Evolutionary conservation across 2,888 invertebrate species (phyloP).

Genomic region (Odiellus spinosus): DNA sequence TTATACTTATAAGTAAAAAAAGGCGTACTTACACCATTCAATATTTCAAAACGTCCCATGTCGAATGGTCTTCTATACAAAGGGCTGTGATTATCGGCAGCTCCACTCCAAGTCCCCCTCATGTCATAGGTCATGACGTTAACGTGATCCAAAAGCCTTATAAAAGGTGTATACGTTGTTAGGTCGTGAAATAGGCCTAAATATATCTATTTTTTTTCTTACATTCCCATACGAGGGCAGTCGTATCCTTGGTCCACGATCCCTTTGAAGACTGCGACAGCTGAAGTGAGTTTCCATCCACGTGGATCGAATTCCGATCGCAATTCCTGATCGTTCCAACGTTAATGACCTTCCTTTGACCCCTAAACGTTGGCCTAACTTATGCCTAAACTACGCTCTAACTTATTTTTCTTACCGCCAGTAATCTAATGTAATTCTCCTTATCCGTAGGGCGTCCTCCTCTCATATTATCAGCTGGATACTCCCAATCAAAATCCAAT

Average conservation of each 20-base stretch:
- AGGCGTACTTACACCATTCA: slow-evolving; percentile 11
- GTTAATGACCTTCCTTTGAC: too few relatives aligned
- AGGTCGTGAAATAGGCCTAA: background rate
- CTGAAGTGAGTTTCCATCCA: too few relatives aligned
- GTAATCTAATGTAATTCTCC: slow-evolving; percentile 53
- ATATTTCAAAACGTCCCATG: slow-evolving; percentile 9
- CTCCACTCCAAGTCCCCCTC: slow-evolving; percentile 26
- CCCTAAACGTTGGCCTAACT: too few relatives aligned
- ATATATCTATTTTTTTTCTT: background rate
- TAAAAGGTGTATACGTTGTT: too few relatives aligned
- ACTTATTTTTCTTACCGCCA: slow-evolving; percentile 31
- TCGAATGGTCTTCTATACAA: slow-evolving; percentile 19
- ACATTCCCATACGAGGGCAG: slow-evolving; percentile 1
- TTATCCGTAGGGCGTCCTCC: slow-evolving; percentile 48
- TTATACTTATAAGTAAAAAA: too few relatives aligned
- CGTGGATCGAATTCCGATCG: too few relatives aligned
- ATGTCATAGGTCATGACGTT: slow-evolving; percentile 24
- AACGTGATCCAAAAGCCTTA: slow-evolving; percentile 9
- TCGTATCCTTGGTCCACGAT: background rate
- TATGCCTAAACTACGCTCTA: too few relatives aligned
- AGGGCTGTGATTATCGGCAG: slow-evolving; percentile 27
- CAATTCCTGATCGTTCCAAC: too few relatives aligned
- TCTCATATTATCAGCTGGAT: slow-evolving; percentile 33
- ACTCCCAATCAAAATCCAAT: slow-evolving; percentile 31
- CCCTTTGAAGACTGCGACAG: too few relatives aligned